A percentile compares a stretch with the other conserved stretches of the same genome.
phyloP scores from a whole-genome alignment of 92 coral and sea anemone genomes.

The Zoanthus gigantus region DNA sequence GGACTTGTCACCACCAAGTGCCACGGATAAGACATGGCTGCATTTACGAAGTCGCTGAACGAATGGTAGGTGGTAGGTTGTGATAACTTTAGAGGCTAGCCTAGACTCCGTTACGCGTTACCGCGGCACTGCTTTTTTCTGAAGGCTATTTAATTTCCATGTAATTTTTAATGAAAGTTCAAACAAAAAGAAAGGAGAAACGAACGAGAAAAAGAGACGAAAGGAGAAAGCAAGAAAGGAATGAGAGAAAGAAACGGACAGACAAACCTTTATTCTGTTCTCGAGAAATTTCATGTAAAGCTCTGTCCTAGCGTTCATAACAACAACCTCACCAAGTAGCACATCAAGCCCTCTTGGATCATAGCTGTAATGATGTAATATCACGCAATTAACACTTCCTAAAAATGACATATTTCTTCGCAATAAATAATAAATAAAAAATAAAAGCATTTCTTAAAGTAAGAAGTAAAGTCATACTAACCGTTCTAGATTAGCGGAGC shows the following conservation, averaged over 20 bases:
- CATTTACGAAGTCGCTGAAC: too few relatives aligned
- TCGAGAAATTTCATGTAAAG: conserved; percentile 86
- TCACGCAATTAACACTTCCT: background rate
- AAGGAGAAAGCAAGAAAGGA: background rate
- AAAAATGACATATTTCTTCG: background rate
- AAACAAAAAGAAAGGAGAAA: background rate
- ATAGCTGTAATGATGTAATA: conserved; percentile 61
- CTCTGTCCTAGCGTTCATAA: conserved; percentile 99
- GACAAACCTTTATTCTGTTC: conserved; percentile 75
- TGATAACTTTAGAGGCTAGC: too few relatives aligned
- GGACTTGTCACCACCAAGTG: too few relatives aligned
- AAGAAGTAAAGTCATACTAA: conserved; percentile 9
- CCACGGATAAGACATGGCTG: too few relatives aligned
- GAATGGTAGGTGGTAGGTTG: too few relatives aligned
- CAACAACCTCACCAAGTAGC: conserved; percentile 86
- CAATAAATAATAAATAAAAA: background rate
- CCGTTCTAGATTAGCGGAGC: conserved; percentile 86
- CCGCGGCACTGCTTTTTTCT: too few relatives aligned
- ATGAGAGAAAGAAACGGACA: background rate
- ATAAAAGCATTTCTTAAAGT: too few relatives aligned
- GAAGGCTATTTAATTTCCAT: too few relatives aligned
- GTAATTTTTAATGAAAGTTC: background rate
- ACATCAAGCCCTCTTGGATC: conserved; percentile 96
- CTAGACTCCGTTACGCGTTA: too few relatives aligned
- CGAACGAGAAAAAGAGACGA: background rate